Evolutionary conservation across 2,113 vertebrate genomes (phyloP), one percentile per base, ranked within the genome.

Genomic region (Microcebus tavaratra): DNA sequence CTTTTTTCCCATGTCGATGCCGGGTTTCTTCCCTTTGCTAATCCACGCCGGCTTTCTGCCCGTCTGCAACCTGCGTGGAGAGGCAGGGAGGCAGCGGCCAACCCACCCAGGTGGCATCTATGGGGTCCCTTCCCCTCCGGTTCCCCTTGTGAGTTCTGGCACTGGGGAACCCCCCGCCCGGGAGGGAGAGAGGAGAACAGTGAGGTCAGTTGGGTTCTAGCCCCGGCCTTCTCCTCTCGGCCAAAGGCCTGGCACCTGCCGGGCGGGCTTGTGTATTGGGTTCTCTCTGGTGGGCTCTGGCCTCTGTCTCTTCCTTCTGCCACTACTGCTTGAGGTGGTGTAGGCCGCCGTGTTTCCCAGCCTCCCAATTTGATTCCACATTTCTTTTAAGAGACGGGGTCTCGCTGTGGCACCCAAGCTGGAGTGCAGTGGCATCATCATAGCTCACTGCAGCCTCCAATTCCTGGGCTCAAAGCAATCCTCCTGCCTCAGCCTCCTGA

Each of bases 21-120:
- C 5, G 20, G 0, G 2, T 34, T 31, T 21, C 29, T 31, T 34
- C 18, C 61, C 29, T 45, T 27, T 14, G 59, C 1, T 29, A 10
- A 8, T 21, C 39, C 18, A 8, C 10, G 34, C 18, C 59, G 18
- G 0, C 80, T 84, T 14, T 42, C 27, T 45, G 34, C 1, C 2
- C 3, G 14, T 20, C 18, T 48, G 11, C 36, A 17, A 29, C 17
- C 36, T 57, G n/a, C 20, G 1, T 1, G 2, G 4, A 3, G 21
- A 9, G n/a, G 12, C n/a, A 70, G 53, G 53, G 17, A 70, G 53
- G 18, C 68, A 2, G 70, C 25, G 53, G 25, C 27, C 13, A n/a
- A 57, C 23, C 55, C 55, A 0, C n/a, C 4, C 34, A 2, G 12
- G 25, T 11, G 4, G 7, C n/a, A 2, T 11, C 27, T 0, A 0